Conservation (phyloP, 2,113 vertebrate genomes). For the Tinamus guttatus region DNA sequence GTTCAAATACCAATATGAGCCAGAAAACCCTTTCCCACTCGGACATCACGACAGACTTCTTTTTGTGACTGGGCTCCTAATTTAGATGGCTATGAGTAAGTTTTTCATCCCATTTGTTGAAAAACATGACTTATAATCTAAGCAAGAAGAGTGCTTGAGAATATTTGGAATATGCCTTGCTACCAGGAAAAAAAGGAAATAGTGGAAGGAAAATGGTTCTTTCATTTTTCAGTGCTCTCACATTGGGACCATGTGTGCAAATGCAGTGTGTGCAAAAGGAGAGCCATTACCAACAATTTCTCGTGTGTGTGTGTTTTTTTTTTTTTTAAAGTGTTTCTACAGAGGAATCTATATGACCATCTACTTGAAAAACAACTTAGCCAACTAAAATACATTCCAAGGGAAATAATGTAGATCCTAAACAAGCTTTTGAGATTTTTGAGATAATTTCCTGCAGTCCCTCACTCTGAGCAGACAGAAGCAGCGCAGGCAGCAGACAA, state of each 20-base stretch:
- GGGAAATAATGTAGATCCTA: neutral
- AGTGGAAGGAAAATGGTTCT: neutral
- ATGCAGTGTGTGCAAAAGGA: neutral
- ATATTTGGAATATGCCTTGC: neutral
- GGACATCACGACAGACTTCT: neutral
- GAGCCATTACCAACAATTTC: neutral
- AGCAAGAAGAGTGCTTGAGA: neutral
- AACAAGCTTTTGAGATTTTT: neutral
- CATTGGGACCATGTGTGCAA: neutral
- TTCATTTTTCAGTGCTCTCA: neutral
- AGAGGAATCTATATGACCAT: neutral
- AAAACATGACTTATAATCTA: neutral
- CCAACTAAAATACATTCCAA: neutral
- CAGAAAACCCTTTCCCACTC: neutral
- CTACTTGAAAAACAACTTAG: neutral
- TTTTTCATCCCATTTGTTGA: neutral
- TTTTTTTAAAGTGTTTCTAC: neutral
- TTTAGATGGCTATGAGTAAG: neutral
- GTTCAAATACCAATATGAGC: neutral
- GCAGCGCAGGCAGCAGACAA: accelerated
- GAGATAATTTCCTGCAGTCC: neutral
- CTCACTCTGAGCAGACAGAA: neutral
- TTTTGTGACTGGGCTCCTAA: neutral
- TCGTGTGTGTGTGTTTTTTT: neutral
- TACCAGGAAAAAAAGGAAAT: neutral